These are phyloP conservation scores for Drosophila lacertosa DNA, from an alignment of 1,140 invertebrate genomes.

Conservation along the genomic window DNA sequence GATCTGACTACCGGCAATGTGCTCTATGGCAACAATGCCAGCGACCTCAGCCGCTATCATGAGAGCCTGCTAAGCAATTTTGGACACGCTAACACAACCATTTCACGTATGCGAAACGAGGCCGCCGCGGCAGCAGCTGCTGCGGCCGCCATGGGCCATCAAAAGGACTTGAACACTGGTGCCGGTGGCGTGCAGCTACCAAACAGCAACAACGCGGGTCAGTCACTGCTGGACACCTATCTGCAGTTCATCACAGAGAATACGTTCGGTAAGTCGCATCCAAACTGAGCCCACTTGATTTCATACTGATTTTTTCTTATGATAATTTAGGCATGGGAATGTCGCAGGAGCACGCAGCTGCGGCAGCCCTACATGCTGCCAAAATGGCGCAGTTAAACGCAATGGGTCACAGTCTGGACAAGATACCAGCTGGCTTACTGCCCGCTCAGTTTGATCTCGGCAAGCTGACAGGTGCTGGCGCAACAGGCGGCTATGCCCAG, in stretches of 20 bases:
- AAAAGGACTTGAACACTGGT: slow-evolving; percentile 77
- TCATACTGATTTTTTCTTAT: background rate
- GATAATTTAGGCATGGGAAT: slow-evolving; percentile 84
- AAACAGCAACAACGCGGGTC: slow-evolving; percentile 85
- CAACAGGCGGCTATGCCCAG: slow-evolving; percentile 41
- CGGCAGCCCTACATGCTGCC: slow-evolving; percentile 87
- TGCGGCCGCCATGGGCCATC: slow-evolving; percentile 83
- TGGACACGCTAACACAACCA: slow-evolving; percentile 86
- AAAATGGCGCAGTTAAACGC: slow-evolving; percentile 90
- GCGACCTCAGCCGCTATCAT: slow-evolving; percentile 75
- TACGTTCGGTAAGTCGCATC: slow-evolving; percentile 85
- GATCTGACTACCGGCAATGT: slow-evolving; percentile 88
- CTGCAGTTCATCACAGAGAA: slow-evolving; percentile 94
- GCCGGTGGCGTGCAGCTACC: slow-evolving; percentile 67
- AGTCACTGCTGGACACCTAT: slow-evolving; percentile 92
- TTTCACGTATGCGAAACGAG: slow-evolving; percentile 84
- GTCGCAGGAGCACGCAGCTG: slow-evolving; percentile 85
- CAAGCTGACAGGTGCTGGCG: slow-evolving; percentile 60
- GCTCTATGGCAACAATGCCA: slow-evolving; percentile 58
- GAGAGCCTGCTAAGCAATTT: slow-evolving; percentile 84
- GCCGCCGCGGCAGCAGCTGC: slow-evolving; percentile 84
- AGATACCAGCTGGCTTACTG: slow-evolving; percentile 67
- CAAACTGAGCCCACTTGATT: background rate
- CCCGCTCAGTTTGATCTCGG: slow-evolving; percentile 79
- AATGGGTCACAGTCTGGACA: slow-evolving; percentile 87